These are phyloP conservation scores for Drosophila novamexicana DNA, from an alignment of 1,140 invertebrate genomes.

Conservation along the genomic window DNA sequence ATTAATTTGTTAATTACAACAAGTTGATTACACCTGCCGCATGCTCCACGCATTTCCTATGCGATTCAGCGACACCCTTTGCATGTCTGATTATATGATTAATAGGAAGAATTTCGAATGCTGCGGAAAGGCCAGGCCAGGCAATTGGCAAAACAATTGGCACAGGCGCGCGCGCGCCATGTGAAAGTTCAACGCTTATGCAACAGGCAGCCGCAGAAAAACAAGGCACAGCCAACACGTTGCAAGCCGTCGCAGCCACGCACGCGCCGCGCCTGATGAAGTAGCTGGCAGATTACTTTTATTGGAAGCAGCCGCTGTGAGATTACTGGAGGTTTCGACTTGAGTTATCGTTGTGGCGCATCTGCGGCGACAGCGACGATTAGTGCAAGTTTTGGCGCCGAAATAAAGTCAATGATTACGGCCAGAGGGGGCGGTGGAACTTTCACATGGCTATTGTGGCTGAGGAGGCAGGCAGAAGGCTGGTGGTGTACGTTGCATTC, in stretches of 20 bases:
- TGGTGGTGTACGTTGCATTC: constrained; percentile 24
- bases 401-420: constrained; percentile 19
- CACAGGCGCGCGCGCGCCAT: constrained; percentile 20
- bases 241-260: constrained; percentile 55
- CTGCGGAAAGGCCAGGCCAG: constrained; percentile 4
- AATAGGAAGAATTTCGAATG: constrained; percentile 66
- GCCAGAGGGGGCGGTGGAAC: constrained; percentile 5
- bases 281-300: constrained; percentile 70
- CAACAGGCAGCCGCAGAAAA: constrained; percentile 35
- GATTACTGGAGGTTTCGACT: constrained; percentile 30
- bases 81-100: constrained; percentile 62
- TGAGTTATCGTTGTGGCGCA: constrained; percentile 52
- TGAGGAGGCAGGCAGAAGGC: constrained; percentile 5
- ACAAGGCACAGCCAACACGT: constrained; percentile 15
- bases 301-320: constrained; percentile 35
- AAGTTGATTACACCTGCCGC: neutral
- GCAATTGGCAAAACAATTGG: constrained; percentile 50
- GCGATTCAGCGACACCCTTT: constrained; percentile 11
- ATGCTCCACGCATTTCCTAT: constrained; percentile 57
- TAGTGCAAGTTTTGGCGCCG: constrained; percentile 41
- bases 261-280: constrained; percentile 67
- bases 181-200: constrained; percentile 72
- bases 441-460: constrained; percentile 54
- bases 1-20: constrained; percentile 69
- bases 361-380: constrained; percentile 52